phyloP scores from a whole-genome alignment of 2,888 invertebrate genomes.

The Torymus tubicola region DNA sequence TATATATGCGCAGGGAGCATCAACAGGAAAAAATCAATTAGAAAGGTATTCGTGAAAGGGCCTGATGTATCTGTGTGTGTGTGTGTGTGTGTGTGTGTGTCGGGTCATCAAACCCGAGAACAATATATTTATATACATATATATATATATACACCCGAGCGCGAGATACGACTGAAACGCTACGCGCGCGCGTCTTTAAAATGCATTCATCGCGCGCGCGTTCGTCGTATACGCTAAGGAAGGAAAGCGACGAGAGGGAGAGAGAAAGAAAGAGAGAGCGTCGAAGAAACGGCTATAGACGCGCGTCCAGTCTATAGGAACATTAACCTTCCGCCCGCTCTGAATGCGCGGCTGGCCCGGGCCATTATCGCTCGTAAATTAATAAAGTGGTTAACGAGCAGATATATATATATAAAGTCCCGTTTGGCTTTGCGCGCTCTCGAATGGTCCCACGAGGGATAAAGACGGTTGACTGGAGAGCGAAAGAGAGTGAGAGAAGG shows the following conservation, averaged over 20 bases:
- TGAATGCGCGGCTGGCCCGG: conserved; percentile 45
- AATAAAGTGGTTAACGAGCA: conserved; percentile 70
- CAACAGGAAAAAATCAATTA: neutral
- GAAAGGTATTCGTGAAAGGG: neutral
- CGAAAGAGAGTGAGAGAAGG: conserved; percentile 12
- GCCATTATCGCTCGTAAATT: conserved; percentile 70
- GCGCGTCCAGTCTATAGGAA: too few species aligned
- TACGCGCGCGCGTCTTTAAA: conserved; percentile 38
- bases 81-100: too few species aligned
- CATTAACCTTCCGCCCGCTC: neutral
- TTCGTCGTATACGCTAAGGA: neutral
- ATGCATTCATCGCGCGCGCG: conserved; percentile 42
- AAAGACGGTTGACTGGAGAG: neutral
- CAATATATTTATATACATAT: too few species aligned
- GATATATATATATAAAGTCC: conserved; percentile 65
- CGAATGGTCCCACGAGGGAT: conserved; percentile 51
- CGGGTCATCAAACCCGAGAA: too few species aligned
- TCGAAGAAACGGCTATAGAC: too few species aligned
- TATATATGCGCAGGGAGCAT: neutral
- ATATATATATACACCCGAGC: too few species aligned
- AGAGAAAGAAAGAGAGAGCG: neutral
- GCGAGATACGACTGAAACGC: neutral
- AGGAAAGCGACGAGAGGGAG: conserved; percentile 7
- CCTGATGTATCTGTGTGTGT: too few species aligned
- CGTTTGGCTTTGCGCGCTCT: conserved; percentile 40